These are phyloP conservation scores for Lasioglossum lativentre DNA, from an alignment of 2,888 invertebrate genomes.

Conservation along the genomic window DNA sequence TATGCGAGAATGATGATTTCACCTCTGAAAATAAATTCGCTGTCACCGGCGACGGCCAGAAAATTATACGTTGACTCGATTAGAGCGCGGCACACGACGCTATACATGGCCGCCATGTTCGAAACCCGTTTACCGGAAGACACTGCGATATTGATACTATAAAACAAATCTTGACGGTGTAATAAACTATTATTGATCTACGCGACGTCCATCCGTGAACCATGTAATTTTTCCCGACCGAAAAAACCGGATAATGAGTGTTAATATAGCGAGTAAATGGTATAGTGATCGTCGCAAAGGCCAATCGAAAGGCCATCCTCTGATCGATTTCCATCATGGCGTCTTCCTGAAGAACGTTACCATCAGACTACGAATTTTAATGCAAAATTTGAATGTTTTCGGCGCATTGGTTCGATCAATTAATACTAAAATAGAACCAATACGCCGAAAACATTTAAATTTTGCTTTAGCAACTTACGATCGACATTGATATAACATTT, in stretches of 20 bases:
- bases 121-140: slow-evolving; percentile 1
- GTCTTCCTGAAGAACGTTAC: background rate
- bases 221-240: background rate
- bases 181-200: background rate
- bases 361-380: background rate
- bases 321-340: background rate
- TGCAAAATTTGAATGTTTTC: too few species aligned
- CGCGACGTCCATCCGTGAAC: background rate
- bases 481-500: too few species aligned
- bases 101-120: background rate
- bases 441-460: too few species aligned
- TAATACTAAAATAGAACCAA: too few species aligned
- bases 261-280: background rate
- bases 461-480: too few species aligned
- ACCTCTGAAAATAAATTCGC: slow-evolving; percentile 3
- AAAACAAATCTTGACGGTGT: background rate
- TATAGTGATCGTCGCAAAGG: background rate
- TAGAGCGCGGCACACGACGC: background rate
- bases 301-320: slow-evolving; percentile 1
- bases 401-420: too few species aligned
- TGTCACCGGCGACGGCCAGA: background rate
- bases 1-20: slow-evolving; percentile 13
- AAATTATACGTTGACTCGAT: slow-evolving; percentile 27
- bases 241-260: background rate
- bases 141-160: background rate